phyloP scores from a whole-genome alignment of 2,113 vertebrate genomes.

The Trematocara macrostoma region DNA sequence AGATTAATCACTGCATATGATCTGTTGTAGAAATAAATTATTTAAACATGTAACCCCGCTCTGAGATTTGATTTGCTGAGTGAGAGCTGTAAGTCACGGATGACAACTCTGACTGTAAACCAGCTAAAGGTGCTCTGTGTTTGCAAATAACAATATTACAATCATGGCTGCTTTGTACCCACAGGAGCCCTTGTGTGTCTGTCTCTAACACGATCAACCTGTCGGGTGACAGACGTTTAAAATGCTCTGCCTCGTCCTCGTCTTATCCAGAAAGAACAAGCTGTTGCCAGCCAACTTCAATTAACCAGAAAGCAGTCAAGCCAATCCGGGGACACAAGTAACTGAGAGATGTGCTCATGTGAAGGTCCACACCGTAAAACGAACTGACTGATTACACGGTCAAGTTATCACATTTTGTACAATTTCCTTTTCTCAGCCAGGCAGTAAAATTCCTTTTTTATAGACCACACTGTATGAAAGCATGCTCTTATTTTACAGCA shows the following conservation, averaged over 20 bases:
- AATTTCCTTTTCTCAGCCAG: not conserved
- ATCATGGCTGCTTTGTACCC: not conserved
- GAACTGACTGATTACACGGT: not conserved
- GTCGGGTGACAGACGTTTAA: not conserved
- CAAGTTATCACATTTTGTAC: not conserved
- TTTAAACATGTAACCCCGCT: slow-evolving; percentile 33
- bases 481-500: slow-evolving; percentile 3
- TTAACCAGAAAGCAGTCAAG: not conserved
- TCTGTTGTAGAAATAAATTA: slow-evolving; percentile 62
- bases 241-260: not conserved
- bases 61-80: not conserved
- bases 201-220: not conserved
- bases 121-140: not conserved
- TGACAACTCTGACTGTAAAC: not conserved
- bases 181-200: not conserved
- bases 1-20: slow-evolving; percentile 36
- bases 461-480: not conserved
- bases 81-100: not conserved
- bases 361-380: not conserved
- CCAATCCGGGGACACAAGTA: not conserved
- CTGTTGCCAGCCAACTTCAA: not conserved
- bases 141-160: not conserved
- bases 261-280: not conserved
- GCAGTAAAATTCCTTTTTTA: not conserved
- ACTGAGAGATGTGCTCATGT: not conserved